A percentile compares a stretch with the other conserved stretches of the same genome.
Conservation (phyloP, 2,888 invertebrate genomes). For the Eupeodes latifasciatus region DNA sequence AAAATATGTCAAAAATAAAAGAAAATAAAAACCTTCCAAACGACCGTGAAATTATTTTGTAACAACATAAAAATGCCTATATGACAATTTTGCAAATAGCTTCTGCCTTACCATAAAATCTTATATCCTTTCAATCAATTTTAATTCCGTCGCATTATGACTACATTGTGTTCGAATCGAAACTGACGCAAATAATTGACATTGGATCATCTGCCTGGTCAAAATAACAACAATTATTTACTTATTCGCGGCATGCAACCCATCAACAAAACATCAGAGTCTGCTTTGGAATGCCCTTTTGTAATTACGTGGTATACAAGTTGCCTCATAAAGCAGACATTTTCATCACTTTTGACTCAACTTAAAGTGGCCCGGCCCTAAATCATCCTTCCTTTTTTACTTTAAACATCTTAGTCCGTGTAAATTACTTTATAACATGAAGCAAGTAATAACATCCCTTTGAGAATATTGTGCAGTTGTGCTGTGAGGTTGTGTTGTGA, state of each 20-base stretch:
- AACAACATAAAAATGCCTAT: too few species aligned
- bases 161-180: slow-evolving; percentile 1
- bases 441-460: slow-evolving; percentile 66
- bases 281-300: background rate
- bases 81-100: too few species aligned
- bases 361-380: slow-evolving; percentile 38
- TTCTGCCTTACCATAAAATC: too few species aligned
- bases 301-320: background rate
- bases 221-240: slow-evolving; percentile 41
- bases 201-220: slow-evolving; percentile 38
- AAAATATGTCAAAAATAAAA: too few species aligned
- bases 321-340: slow-evolving; percentile 49
- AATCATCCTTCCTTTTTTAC: slow-evolving; percentile 36
- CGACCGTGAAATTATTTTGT: too few species aligned
- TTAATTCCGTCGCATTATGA: background rate
- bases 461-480: slow-evolving; percentile 34
- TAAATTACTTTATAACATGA: slow-evolving; percentile 74
- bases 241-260: slow-evolving; percentile 33
- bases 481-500: background rate
- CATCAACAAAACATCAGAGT: background rate
- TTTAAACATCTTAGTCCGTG: slow-evolving; percentile 44
- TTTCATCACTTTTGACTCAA: slow-evolving; percentile 51
- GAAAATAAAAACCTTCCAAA: too few species aligned
- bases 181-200: background rate
- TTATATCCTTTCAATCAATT: background rate